Percentiles rank a stretch among this genome's conserved stretches.
phyloP scores from a whole-genome alignment of 2,888 invertebrate genomes.

The Nezara viridula region DNA sequence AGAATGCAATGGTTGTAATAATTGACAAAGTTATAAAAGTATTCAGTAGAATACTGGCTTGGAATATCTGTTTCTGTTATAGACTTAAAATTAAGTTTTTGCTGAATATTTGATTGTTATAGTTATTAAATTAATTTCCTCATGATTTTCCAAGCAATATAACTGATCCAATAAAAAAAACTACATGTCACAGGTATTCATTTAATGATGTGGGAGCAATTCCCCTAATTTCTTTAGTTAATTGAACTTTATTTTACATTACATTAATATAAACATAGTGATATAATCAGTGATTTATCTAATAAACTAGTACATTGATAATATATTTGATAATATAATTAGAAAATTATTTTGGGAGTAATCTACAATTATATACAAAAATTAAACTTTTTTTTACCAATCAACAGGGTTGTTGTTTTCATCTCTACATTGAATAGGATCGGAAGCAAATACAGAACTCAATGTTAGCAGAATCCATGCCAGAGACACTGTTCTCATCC shows the following conservation, averaged over 20 bases:
- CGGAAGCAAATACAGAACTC: not conserved
- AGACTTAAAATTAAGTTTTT: no score
- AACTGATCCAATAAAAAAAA: no score
- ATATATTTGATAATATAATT: not conserved
- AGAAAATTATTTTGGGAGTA: not conserved
- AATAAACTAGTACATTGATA: not conserved
- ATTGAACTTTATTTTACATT: not conserved
- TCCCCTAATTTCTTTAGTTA: not conserved
- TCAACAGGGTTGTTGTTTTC: conserved; percentile 78
- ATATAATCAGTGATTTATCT: not conserved
- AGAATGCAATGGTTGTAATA: no score
- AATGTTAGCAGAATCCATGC: not conserved
- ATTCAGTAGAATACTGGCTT: no score
- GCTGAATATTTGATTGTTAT: no score
- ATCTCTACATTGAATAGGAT: conserved; percentile 71
- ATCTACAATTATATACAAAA: not conserved
- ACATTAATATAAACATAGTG: not conserved
- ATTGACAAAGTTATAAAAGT: no score
- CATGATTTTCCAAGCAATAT: no score
- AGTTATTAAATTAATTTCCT: no score
- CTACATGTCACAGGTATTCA: no score
- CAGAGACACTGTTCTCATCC: not conserved
- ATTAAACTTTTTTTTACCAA: conserved; percentile 73
- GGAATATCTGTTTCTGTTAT: no score
- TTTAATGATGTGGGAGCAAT: no score